A percentile compares a stretch with the other conserved stretches of the same genome.
These are phyloP conservation scores for Oncorhynchus clarkii DNA, from an alignment of 2,113 vertebrate species.

Conservation along the genomic window DNA sequence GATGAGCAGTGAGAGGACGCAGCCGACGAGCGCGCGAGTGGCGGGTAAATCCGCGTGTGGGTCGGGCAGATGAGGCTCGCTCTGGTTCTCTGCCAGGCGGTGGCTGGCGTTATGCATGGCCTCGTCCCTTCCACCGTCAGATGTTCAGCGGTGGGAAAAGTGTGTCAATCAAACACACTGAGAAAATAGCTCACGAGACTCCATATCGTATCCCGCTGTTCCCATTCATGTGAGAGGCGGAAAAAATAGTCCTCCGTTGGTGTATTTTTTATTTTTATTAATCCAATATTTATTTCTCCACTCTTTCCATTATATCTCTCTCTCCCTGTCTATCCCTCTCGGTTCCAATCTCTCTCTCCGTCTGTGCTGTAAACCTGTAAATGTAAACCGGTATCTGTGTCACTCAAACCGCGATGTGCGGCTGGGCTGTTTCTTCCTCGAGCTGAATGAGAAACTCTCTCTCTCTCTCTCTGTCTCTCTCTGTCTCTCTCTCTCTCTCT, in stretches of 20 bases:
- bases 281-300: too few relatives aligned
- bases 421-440: neutral
- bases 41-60: constrained; percentile 1
- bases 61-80: neutral
- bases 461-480: too few relatives aligned
- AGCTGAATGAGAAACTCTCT: neutral
- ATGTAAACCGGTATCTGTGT: neutral
- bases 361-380: neutral
- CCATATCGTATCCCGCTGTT: neutral
- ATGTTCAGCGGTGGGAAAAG: neutral
- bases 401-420: too few relatives aligned
- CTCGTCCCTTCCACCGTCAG: neutral
- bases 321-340: too few relatives aligned
- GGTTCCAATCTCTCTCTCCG: neutral
- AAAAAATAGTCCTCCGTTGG: too few relatives aligned
- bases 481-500: too few relatives aligned
- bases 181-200: neutral
- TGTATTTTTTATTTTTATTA: too few relatives aligned
- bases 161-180: neutral
- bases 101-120: neutral
- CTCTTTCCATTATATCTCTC: neutral
- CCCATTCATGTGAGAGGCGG: too few relatives aligned
- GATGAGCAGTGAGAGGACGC: constrained; percentile 61
- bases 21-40: constrained; percentile 49
- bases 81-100: neutral